phyloP scores from a whole-genome alignment of 2,797 vertebrate species.

The Leptodactylus fallax region DNA sequence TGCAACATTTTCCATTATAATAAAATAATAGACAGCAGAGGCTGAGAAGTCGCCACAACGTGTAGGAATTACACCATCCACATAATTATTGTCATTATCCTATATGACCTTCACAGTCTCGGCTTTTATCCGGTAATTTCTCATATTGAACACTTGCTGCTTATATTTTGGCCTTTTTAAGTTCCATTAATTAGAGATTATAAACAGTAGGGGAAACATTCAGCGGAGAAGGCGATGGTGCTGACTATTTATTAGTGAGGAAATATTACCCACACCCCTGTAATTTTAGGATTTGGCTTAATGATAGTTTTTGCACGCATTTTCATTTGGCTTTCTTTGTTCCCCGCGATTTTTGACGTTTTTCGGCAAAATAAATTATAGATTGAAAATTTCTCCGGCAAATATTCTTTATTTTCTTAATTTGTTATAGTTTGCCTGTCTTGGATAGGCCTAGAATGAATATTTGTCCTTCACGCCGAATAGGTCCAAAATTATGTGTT shows the following conservation, averaged over 20 bases:
- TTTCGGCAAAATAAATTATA: constrained; percentile 5
- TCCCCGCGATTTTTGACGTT: neutral
- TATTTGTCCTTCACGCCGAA: too few relatives aligned
- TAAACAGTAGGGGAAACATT: constrained; percentile 22
- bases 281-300: constrained; percentile 50
- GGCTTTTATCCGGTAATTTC: constrained; percentile 39
- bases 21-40: neutral
- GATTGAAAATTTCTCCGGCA: neutral
- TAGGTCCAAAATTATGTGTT: too few relatives aligned
- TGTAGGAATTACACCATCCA: constrained; percentile 10
- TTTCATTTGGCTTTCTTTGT: constrained; percentile 10
- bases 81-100: constrained; percentile 52
- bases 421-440: too few relatives aligned
- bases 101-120: constrained; percentile 33
- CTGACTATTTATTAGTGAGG: constrained; percentile 18
- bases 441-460: too few relatives aligned
- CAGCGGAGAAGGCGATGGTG: neutral
- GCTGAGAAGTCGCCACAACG: neutral
- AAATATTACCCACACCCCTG: constrained; percentile 17
- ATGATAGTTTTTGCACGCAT: constrained; percentile 46
- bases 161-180: constrained; percentile 34
- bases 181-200: constrained; percentile 47
- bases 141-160: neutral
- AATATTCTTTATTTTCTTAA: too few relatives aligned
- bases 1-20: constrained; percentile 2